Percentiles rank a stretch among this genome's conserved stretches.
phyloP scores from a whole-genome alignment of 2,888 invertebrate species.

The Acleris laterana region DNA sequence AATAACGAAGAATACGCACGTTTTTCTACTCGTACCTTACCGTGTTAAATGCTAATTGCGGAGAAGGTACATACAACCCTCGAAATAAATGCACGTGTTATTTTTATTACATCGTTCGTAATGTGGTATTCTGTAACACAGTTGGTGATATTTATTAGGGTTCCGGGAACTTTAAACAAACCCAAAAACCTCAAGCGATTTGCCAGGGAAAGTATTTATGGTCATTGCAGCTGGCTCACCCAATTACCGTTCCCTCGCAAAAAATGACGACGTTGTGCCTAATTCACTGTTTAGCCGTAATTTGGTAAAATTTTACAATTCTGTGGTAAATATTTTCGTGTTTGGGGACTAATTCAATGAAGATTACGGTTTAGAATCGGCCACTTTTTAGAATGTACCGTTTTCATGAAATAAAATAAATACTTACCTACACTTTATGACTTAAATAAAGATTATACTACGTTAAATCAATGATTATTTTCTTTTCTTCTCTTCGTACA shows the following conservation, averaged over 20 bases:
- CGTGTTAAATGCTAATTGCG: not conserved
- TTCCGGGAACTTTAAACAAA: conserved; percentile 34
- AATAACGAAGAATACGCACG: not conserved
- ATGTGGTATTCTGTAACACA: conserved; percentile 20
- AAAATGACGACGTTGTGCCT: conserved; percentile 30
- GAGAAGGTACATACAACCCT: conserved; percentile 4
- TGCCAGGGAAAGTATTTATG: conserved; percentile 34
- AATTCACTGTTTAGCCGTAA: conserved; percentile 27
- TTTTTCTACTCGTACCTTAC: not conserved
- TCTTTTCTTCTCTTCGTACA: too few species aligned
- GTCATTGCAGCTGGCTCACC: conserved; percentile 32
- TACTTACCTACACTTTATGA: too few species aligned
- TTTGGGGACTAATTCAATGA: conserved; percentile 1
- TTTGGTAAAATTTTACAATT: conserved; percentile 10
- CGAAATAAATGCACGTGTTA: conserved; percentile 9
- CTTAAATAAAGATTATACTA: too few species aligned
- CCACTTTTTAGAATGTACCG: not conserved
- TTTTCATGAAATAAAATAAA: too few species aligned
- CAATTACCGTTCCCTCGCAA: conserved; percentile 30
- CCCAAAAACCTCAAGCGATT: conserved; percentile 34
- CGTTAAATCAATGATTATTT: too few species aligned
- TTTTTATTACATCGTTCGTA: conserved; percentile 12
- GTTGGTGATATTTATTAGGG: conserved; percentile 33
- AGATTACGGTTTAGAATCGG: conserved; percentile 3
- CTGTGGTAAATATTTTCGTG: not conserved